Base-by-base conservation (phyloP, 2,888 invertebrate species). In the Thysanoteuthis rhombus region DNA sequence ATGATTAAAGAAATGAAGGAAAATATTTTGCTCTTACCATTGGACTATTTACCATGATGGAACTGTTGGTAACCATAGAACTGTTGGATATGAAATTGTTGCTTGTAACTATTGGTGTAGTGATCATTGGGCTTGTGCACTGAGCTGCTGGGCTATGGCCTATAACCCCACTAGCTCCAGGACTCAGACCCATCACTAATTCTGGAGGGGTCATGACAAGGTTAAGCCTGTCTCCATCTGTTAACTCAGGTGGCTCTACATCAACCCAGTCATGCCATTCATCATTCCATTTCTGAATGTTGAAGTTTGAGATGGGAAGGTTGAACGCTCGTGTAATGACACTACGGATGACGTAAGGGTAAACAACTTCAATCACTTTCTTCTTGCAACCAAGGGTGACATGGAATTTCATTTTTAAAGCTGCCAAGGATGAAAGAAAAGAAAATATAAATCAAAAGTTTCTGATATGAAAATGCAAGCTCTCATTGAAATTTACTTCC, bases 201-300 rank as follows among this genome's bases (percentile, higher is more conserved):
- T 92, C 92, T 40, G 92, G 45, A 39, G 45, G 92, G 28, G 42
- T 92, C 42, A 92, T 58, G 25, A 93, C 52, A 36, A 93, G 45
- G 47, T 93, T 93, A n/a, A 93, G 39, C 39, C 93, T 38, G 32
- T 93, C 93, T 52, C 93, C 93, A 39, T 93, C 93, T 28, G 42
- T 45, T 12, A 93, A 36, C 39, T 93, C 93, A 22, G 93, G 39
- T 93, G 93, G 47, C 6, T 93, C 93, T 5, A 93, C 93, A 25
- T 93, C 93, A 19, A 93, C 93, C 93, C 93, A 93, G 58, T 93
- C 93, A 16, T 58, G 47, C 93, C 93, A 93, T 22, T 93, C 93
- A 22, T 93, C 93, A 22, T 93, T 38, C 93, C 93, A 93, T 47
- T 58, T 93, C 36, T 93, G 93, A 39, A 93, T 58, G 47, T 36